Percentiles rank a stretch among this genome's conserved stretches.
Evolutionary conservation across 2,888 invertebrate species (phyloP).

Genomic region (Dinocampus coccinellae): DNA sequence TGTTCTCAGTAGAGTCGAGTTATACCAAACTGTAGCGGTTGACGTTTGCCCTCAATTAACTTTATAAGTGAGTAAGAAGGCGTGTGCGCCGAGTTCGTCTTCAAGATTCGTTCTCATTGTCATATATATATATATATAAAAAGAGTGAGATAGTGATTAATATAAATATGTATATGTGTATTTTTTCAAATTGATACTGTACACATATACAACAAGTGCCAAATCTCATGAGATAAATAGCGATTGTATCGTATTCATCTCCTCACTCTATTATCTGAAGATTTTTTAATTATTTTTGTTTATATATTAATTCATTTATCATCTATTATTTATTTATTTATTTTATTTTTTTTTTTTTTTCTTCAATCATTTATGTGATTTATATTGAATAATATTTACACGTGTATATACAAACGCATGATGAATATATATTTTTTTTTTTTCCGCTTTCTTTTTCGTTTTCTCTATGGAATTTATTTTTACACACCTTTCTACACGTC

Average conservation of each 20-base stretch:
- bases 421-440: slow-evolving; percentile 6
- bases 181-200: slow-evolving; percentile 43
- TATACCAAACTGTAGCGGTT: slow-evolving; percentile 48
- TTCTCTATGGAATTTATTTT: no score
- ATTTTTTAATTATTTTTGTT: no score
- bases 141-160: no score
- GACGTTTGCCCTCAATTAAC: slow-evolving; percentile 70
- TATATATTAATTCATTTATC: no score
- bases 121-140: slow-evolving; percentile 33
- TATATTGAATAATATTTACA: no score
- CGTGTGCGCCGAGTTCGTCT: slow-evolving; percentile 61
- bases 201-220: slow-evolving; percentile 43
- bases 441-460: background rate
- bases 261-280: no score
- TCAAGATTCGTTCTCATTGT: slow-evolving; percentile 33
- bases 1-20: slow-evolving; percentile 64
- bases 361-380: no score
- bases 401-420: no score
- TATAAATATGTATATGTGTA: slow-evolving; percentile 37
- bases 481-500: no score
- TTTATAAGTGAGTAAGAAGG: slow-evolving; percentile 69
- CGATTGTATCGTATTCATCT: no score
- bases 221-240: slow-evolving; percentile 42
- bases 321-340: no score
- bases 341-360: no score